These are phyloP conservation scores for Leucania comma DNA, from an alignment of 2,888 invertebrate species.

Conservation along the genomic window DNA sequence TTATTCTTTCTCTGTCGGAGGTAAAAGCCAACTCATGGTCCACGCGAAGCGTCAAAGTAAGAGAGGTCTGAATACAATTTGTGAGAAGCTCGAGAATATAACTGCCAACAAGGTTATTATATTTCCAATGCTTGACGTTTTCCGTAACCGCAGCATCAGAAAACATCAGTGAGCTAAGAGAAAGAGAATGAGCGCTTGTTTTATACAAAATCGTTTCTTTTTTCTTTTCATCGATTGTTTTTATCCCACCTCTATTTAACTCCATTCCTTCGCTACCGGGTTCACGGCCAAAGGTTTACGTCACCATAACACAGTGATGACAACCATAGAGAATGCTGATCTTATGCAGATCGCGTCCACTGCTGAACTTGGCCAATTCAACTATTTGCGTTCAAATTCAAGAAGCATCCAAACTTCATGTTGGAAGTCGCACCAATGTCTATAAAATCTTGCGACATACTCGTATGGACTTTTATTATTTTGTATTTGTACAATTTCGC, in stretches of 20 bases:
- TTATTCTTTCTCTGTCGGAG: too few species aligned
- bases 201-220: not conserved
- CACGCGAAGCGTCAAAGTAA: too few species aligned
- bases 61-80: too few species aligned
- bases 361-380: constrained; percentile 37
- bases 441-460: too few species aligned
- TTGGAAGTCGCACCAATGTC: not conserved
- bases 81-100: too few species aligned
- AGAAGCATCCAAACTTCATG: constrained; percentile 36
- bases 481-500: too few species aligned
- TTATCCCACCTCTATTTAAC: constrained; percentile 34
- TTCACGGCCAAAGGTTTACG: constrained; percentile 53
- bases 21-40: too few species aligned
- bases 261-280: constrained; percentile 21
- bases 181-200: not conserved
- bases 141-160: too few species aligned
- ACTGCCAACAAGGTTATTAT: too few species aligned
- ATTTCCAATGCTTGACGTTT: too few species aligned
- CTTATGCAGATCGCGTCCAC: constrained; percentile 60
- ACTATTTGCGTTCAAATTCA: constrained; percentile 54
- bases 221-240: not conserved
- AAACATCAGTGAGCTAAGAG: not conserved
- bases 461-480: too few species aligned
- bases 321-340: constrained; percentile 54
- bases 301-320: constrained; percentile 53